A percentile compares a stretch with the other conserved stretches of the same genome.
Evolutionary conservation across 2,113 vertebrate genomes (phyloP).

Genomic region (Mugil cephalus): DNA sequence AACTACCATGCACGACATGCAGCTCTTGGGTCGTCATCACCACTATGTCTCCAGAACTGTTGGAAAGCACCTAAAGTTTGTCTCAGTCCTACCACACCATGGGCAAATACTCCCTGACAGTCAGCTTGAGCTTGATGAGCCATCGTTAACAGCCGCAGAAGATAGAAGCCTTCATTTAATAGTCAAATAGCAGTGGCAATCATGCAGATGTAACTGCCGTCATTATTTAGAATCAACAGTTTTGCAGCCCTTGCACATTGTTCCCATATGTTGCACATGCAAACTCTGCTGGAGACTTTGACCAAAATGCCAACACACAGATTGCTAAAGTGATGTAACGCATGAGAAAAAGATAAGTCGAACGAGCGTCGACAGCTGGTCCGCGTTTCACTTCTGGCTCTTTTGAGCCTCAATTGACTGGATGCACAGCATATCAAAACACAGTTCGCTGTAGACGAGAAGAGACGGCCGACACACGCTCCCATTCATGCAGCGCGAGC

Average conservation of each 20-base stretch:
- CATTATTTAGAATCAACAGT: too few species aligned
- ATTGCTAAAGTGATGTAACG: background rate
- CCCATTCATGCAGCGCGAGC: background rate
- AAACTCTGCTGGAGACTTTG: background rate
- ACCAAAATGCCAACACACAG: background rate
- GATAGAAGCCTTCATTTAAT: background rate
- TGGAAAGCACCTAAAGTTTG: background rate
- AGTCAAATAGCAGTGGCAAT: too few species aligned
- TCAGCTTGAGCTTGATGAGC: background rate
- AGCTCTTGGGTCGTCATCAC: too few species aligned
- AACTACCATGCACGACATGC: background rate
- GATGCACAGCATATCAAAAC: background rate
- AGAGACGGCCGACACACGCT: background rate
- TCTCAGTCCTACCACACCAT: too few species aligned
- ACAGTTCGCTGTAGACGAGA: conserved; percentile 1
- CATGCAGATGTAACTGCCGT: too few species aligned
- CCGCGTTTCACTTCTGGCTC: background rate
- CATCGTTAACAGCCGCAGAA: background rate
- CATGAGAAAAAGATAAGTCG: too few species aligned
- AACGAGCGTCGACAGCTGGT: too few species aligned
- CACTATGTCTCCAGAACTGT: too few species aligned
- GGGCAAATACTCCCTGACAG: too few species aligned
- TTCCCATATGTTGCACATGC: background rate
- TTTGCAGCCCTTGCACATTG: background rate
- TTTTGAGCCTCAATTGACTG: background rate